phyloP scores from a whole-genome alignment of 2,888 invertebrate genomes.

The Panzeria rudis region DNA sequence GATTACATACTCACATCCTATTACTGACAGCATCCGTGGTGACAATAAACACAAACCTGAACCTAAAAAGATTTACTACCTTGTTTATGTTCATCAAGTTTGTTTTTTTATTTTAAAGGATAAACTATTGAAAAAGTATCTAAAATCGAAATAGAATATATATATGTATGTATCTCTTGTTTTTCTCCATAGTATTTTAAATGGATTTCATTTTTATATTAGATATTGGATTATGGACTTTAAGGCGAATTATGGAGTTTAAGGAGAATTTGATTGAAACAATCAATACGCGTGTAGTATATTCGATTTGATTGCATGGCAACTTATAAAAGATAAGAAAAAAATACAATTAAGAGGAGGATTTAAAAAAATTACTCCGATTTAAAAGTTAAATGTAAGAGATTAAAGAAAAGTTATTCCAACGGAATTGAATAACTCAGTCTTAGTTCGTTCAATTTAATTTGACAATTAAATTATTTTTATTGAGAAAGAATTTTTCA shows the following conservation, averaged over 20 bases:
- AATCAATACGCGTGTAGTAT: background rate
- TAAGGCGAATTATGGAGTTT: background rate
- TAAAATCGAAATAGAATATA: background rate
- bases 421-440: too few species aligned
- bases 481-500: too few species aligned
- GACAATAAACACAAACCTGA: slow-evolving; percentile 34
- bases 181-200: slow-evolving; percentile 18
- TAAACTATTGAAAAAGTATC: slow-evolving; percentile 18
- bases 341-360: too few species aligned
- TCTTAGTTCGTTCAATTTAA: too few species aligned
- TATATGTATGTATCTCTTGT: background rate
- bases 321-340: too few species aligned
- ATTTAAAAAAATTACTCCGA: too few species aligned
- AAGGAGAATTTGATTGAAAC: background rate
- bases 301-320: background rate
- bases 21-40: slow-evolving; percentile 23
- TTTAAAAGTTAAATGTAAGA: too few species aligned
- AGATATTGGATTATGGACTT: slow-evolving; percentile 19
- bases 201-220: slow-evolving; percentile 19
- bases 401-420: too few species aligned
- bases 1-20: slow-evolving; percentile 54
- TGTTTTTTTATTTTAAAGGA: slow-evolving; percentile 34
- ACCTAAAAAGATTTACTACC: slow-evolving; percentile 32
- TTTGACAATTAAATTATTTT: too few species aligned
- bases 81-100: slow-evolving; percentile 44